Conservation (phyloP, 30 jellyfish, hydroid and myxozoan species). For the Sanderia malayensis region DNA sequence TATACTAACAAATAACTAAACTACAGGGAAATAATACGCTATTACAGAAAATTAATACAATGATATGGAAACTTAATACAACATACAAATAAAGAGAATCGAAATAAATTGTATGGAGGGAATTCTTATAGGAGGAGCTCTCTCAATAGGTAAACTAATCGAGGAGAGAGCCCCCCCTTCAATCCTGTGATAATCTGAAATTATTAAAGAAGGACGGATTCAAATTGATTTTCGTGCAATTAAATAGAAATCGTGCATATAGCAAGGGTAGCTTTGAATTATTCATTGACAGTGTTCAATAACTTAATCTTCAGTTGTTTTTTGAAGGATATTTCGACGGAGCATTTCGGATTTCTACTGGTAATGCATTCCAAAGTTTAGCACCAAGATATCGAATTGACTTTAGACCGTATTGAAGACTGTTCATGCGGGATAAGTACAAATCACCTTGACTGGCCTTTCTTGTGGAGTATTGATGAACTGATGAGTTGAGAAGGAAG, state of each 20-base stretch:
- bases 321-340: slow-evolving; percentile 33
- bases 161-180: slow-evolving; percentile 11
- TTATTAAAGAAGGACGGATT: background rate
- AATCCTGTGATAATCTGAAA: background rate
- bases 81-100: background rate
- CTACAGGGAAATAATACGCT: background rate
- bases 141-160: slow-evolving; percentile 1
- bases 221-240: background rate
- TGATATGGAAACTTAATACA: background rate
- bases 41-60: background rate
- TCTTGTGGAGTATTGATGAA: slow-evolving; percentile 37
- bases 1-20: background rate
- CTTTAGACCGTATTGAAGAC: slow-evolving; percentile 21
- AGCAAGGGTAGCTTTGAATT: slow-evolving; percentile 11
- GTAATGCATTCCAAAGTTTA: slow-evolving; percentile 51
- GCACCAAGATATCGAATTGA: slow-evolving; percentile 15
- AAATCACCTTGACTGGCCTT: slow-evolving; percentile 43
- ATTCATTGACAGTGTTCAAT: slow-evolving; percentile 36
- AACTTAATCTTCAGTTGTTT: slow-evolving; percentile 22
- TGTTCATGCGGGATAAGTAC: slow-evolving; percentile 20
- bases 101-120: slow-evolving; percentile 2
- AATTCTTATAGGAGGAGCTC: slow-evolving; percentile 2
- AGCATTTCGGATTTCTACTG: slow-evolving; percentile 40
- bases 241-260: slow-evolving; percentile 9
- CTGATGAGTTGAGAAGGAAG: slow-evolving; percentile 15